Conservation (phyloP, 2,797 vertebrate genomes). For the Setipinna tenuifilis region DNA sequence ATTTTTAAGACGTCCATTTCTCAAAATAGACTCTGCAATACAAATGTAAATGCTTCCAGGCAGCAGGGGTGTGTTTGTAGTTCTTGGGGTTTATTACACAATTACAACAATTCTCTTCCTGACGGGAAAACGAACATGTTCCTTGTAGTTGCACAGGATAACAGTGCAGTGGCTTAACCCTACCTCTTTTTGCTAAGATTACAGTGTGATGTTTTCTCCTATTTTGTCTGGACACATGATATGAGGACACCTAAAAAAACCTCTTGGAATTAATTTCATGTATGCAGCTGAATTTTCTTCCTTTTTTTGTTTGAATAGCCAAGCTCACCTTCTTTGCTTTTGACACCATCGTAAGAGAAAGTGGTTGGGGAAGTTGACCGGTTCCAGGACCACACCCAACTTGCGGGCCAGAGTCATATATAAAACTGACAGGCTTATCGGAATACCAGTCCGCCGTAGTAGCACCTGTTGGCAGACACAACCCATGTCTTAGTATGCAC, state of each 20-base stretch:
- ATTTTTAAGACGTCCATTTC: background rate
- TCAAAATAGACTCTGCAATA: no score
- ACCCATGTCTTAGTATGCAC: background rate
- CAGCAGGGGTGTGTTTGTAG: background rate
- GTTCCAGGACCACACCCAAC: conserved; percentile 89
- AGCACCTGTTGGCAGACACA: conserved; percentile 79
- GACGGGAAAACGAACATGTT: background rate
- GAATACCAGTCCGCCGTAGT: conserved; percentile 90
- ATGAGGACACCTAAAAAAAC: background rate
- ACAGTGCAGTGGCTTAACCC: background rate
- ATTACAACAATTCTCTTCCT: background rate
- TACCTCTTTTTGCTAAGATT: background rate
- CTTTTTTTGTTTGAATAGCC: background rate
- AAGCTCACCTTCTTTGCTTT: conserved; percentile 79
- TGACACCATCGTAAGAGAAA: conserved; percentile 96
- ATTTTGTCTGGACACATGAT: background rate
- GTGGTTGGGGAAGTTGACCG: conserved; percentile 97
- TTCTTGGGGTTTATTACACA: background rate
- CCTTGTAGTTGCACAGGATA: background rate
- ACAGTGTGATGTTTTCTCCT: background rate
- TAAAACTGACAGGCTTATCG: conserved; percentile 95
- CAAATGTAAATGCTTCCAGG: background rate
- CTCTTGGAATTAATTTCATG: background rate
- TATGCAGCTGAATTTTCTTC: no score
- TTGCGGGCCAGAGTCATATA: conserved; percentile 90